These are phyloP conservation scores for Phlogophora meticulosa DNA, from an alignment of 2,888 invertebrate genomes.

Conservation along the genomic window DNA sequence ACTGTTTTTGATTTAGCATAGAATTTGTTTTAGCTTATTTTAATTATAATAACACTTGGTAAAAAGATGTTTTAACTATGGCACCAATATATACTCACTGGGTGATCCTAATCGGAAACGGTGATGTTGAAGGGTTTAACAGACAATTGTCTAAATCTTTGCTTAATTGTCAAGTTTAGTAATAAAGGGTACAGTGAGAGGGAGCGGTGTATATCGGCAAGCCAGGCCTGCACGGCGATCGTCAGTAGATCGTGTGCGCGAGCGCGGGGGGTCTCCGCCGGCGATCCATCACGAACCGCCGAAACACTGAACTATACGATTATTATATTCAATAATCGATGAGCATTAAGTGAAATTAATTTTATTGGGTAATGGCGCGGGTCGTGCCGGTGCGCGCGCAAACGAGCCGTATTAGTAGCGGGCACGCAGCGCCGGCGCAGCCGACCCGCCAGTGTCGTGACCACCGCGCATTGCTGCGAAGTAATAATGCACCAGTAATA, in stretches of 20 bases:
- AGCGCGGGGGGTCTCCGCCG: constrained; percentile 84
- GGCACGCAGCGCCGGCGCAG: constrained; percentile 58
- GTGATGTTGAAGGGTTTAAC: background rate
- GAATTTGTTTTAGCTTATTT: background rate
- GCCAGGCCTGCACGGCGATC: constrained; percentile 51
- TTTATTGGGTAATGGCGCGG: constrained; percentile 87
- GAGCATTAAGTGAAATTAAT: constrained; percentile 90
- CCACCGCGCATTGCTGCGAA: constrained; percentile 74
- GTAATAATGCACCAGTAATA: constrained; percentile 78
- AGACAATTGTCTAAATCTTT: background rate
- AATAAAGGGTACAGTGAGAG: constrained; percentile 12
- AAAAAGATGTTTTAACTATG: background rate
- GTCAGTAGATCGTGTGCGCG: constrained; percentile 81
- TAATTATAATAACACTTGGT: background rate
- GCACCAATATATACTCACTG: background rate
- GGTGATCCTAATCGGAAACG: background rate
- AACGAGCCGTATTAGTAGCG: constrained; percentile 83
- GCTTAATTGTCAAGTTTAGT: constrained; percentile 28
- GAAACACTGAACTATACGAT: constrained; percentile 85
- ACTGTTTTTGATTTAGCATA: background rate
- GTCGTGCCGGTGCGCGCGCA: constrained; percentile 87
- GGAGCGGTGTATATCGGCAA: constrained; percentile 43
- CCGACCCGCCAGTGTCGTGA: constrained; percentile 67
- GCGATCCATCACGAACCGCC: constrained; percentile 86
- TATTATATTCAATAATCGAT: constrained; percentile 89